Evolutionary conservation across 2,888 invertebrate genomes (phyloP).

Genomic region (Dione vanillae): DNA sequence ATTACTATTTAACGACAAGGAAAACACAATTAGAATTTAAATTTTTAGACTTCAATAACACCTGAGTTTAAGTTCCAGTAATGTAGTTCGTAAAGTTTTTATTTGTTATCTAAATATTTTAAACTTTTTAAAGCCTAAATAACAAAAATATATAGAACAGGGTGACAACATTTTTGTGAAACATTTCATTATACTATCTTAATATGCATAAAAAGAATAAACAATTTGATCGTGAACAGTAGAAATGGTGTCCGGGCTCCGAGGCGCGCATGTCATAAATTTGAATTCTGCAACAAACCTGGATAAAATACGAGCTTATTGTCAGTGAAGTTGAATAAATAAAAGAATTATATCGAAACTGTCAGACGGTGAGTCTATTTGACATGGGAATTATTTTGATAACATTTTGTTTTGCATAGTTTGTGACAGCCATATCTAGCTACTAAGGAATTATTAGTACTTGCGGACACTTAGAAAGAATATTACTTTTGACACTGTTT

Average conservation of each 20-base stretch:
- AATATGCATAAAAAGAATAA: neutral
- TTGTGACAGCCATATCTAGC: neutral
- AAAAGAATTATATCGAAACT: constrained; percentile 56
- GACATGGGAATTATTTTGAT: constrained; percentile 21
- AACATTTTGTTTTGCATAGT: neutral
- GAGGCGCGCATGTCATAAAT: constrained; percentile 76
- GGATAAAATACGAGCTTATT: constrained; percentile 79
- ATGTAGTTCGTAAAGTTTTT: too few species aligned
- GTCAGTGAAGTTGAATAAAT: constrained; percentile 58
- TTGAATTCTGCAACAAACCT: constrained; percentile 74
- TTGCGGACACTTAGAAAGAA: too few species aligned
- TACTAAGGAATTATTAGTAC: neutral
- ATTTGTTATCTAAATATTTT: too few species aligned
- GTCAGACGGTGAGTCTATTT: constrained; percentile 47
- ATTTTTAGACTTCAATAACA: too few species aligned
- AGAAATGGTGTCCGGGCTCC: constrained; percentile 61
- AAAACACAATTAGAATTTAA: too few species aligned
- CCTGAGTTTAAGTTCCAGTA: too few species aligned
- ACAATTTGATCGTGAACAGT: constrained; percentile 55
- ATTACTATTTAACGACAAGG: too few species aligned
- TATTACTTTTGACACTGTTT: too few species aligned
- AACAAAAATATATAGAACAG: neutral
- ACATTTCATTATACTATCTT: neutral
- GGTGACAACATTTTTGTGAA: neutral
- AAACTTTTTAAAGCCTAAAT: too few species aligned